Evolutionary conservation across 1,140 invertebrate genomes (phyloP), one percentile per base, ranked within the genome.

Genomic region (Doryteuthis pealeii): DNA sequence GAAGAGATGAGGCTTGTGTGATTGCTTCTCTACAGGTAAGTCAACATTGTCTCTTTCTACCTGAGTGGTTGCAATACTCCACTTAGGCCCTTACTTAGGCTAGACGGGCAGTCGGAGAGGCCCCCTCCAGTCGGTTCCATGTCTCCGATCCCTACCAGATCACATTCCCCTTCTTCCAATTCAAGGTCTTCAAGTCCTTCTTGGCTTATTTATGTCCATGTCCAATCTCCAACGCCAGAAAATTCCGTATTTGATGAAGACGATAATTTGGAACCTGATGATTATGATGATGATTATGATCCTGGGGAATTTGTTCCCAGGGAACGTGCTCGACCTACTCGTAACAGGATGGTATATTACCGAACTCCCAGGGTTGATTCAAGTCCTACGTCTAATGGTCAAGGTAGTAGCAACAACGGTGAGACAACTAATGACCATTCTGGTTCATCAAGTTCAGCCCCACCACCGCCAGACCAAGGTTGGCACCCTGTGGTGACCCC

Each of bases 1-100:
- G 90, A 33, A 91, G 91, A 1, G 94, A 96, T 85, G 94, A 96
- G 79, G 95, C 95, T 0, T 94, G 96, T 88, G 93, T 95, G 71
- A 94, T 97, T 79, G 93, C 94, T 78, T 95, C 95, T 26, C 88
- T 86, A 15, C 82, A 86, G 81, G 85, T 85, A 65, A 68, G 72
- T 65, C 28, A 6, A 69, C n/a, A n/a, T n/a, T n/a, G n/a, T n/a
- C n/a, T n/a, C n/a, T n/a, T n/a, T n/a, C 3, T 22, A 71, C n/a
- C 0, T n/a, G n/a, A n/a, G n/a, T n/a, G n/a, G n/a, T n/a, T n/a
- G n/a, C n/a, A n/a, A n/a, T n/a, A n/a, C n/a, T n/a, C n/a, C n/a
- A n/a, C n/a, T n/a, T n/a, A n/a, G n/a, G n/a, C n/a, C n/a, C n/a
- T n/a, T n/a, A n/a, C n/a, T n/a, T n/a, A n/a, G n/a, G n/a, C n/a